Evolutionary conservation across 2,113 vertebrate species (phyloP).

Genomic region (human): GRCh38 chr17:39314001-39314500

Average conservation of each 20-base stretch:
- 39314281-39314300: background rate
- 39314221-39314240: background rate
- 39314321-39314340: background rate
- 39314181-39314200: background rate
- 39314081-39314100: background rate
- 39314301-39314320: background rate
- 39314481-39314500: too few species aligned
- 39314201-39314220: background rate
- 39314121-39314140: too few species aligned
- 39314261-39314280: background rate
- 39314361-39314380: background rate
- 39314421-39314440: background rate
- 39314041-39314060: background rate
- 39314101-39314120: background rate
- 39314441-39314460: too few species aligned
- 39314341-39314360: background rate
- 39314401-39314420: background rate
- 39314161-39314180: background rate
- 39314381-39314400: background rate
- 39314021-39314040: background rate
- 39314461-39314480: too few species aligned
- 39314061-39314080: background rate
- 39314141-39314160: too few species aligned
- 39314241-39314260: background rate
- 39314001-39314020: background rate